Base-by-base conservation (phyloP, 2,797 vertebrate genomes). In the Tachyglossus aculeatus region DNA sequence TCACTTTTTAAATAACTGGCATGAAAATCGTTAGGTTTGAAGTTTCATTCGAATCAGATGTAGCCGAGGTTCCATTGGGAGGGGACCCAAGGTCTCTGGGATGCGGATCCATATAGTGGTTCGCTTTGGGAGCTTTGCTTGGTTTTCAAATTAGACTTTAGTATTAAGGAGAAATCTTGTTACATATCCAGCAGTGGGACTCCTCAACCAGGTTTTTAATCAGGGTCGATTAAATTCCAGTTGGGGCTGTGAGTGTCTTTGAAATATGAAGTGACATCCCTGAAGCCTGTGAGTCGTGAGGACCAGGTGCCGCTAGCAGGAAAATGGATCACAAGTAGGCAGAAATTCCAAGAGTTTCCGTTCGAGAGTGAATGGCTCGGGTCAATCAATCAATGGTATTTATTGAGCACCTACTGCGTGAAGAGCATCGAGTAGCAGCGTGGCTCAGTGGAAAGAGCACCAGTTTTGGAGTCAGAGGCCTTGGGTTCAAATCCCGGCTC, bases 41-140 rank as follows among this genome's bases (percentile, higher is more conserved):
- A 80, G 83, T 85, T 91, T 93, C 88, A 85, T 92, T 91, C 71
- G 82, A 81, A 89, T 92, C 88, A 91, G 82, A 91, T 89, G 88
- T 77, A 52, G 81, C 82, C 84, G 85, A 81, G 84, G 74, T 74
- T 81, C 57, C 56, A 19, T 52, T 59, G 74, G 78, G 82, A 74
- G 73, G 86, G 77, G 71, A 47, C 8, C 4, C 16, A 3, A 71
- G 60, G 63, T 72, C 3, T 6, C 58, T 38, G 8, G 56, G 85
- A 65, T 33, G 5, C 39, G 29, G 64, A 48, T 3, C 52, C 73
- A 44, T 41, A 9, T 21, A 36, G 50, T 51, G 66, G 59, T 74
- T 47, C 47, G 21, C 15, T n/a, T 57, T 18, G 2, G 59, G 55
- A 38, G 12, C 39, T 43, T 1, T 34, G 74, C 67, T 10, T 25